Percentiles rank a stretch among this genome's conserved stretches.
phyloP scores from a whole-genome alignment of 2,888 invertebrate genomes.

The Stenotaenia linearis region DNA sequence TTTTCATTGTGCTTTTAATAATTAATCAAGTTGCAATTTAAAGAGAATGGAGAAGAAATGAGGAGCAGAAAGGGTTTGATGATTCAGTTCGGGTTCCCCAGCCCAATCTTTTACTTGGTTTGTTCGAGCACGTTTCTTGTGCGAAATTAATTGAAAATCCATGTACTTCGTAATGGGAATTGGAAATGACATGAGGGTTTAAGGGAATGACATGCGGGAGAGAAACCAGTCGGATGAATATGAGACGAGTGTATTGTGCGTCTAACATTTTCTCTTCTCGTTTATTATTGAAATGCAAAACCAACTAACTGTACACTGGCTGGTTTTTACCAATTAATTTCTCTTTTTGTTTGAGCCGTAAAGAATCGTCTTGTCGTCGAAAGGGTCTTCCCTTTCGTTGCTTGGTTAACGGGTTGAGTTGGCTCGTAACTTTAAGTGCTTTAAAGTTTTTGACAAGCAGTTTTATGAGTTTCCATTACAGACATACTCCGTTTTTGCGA shows the following conservation, averaged over 20 bases:
- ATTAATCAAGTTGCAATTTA: conserved; percentile 4
- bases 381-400: neutral
- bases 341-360: no score
- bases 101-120: neutral
- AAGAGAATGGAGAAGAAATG: neutral
- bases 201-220: conserved; percentile 9
- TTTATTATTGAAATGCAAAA: neutral
- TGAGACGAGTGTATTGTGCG: neutral
- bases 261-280: neutral
- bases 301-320: neutral
- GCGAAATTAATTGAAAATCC: conserved; percentile 19
- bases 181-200: conserved; percentile 5
- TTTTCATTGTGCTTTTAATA: conserved; percentile 19
- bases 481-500: neutral
- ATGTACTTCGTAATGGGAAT: neutral
- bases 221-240: neutral
- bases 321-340: neutral
- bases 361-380: neutral
- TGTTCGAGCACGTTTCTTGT: conserved; percentile 4
- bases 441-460: neutral
- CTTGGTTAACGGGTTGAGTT: neutral
- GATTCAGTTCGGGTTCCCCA: neutral
- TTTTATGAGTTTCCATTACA: conserved; percentile 6
- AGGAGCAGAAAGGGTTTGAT: neutral
- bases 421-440: neutral